These are phyloP conservation scores for Dendropsophus ebraccatus DNA, from an alignment of 2,113 vertebrate species.

Conservation along the genomic window DNA sequence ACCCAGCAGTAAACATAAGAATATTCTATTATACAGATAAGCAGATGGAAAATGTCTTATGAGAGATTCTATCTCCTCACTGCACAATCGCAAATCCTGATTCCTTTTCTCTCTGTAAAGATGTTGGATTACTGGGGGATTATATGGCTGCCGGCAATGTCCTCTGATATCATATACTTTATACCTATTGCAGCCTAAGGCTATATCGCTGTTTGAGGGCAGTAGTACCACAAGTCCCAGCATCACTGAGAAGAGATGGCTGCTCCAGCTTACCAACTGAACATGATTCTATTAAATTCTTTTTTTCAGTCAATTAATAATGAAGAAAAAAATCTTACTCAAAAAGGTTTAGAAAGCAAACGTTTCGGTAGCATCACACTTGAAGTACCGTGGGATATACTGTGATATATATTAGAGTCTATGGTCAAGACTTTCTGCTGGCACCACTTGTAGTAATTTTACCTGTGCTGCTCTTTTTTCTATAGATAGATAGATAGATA, in stretches of 20 bases:
- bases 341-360: too few relatives aligned
- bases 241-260: too few relatives aligned
- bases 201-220: neutral
- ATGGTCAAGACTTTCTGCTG: too few relatives aligned
- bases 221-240: neutral
- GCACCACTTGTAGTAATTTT: too few relatives aligned
- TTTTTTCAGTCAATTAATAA: neutral
- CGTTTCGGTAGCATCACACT: too few relatives aligned
- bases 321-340: too few relatives aligned
- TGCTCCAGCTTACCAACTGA: neutral
- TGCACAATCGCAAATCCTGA: conserved; percentile 20
- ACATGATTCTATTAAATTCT: neutral
- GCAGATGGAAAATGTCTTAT: conserved; percentile 50
- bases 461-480: too few relatives aligned
- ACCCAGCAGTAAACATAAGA: conserved; percentile 35
- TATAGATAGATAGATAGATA: conserved; percentile 15
- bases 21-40: conserved; percentile 45
- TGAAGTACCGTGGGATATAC: too few relatives aligned
- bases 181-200: neutral
- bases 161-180: neutral
- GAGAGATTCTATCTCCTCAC: conserved; percentile 44
- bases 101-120: conserved; percentile 16
- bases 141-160: conserved; percentile 13
- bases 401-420: too few relatives aligned
- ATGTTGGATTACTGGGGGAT: conserved; percentile 31